phyloP scores from a whole-genome alignment of 2,888 invertebrate genomes.

The Dimorphilus gyrociliatus region DNA sequence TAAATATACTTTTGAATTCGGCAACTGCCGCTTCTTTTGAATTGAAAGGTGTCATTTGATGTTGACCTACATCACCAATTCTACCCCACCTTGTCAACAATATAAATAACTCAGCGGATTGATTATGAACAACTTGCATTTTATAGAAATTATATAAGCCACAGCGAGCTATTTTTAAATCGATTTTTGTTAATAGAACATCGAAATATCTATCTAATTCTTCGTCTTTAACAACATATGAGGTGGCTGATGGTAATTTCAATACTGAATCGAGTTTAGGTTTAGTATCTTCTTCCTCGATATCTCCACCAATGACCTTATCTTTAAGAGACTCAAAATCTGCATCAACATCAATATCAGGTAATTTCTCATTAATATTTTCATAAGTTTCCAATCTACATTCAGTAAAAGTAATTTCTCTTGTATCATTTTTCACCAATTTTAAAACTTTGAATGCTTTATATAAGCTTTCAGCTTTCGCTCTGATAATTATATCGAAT shows the following conservation, averaged over 20 bases:
- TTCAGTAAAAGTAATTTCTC: constrained; percentile 8
- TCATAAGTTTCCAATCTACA: constrained; percentile 12
- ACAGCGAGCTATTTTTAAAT: constrained; percentile 35
- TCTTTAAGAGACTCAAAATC: constrained; percentile 23
- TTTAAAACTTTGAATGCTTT: constrained; percentile 2
- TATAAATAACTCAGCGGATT: constrained; percentile 37
- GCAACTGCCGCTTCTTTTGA: constrained; percentile 37
- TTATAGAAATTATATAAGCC: constrained; percentile 44
- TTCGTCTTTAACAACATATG: constrained; percentile 33
- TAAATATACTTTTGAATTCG: constrained; percentile 42
- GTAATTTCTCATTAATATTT: constrained; percentile 7
- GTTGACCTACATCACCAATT: constrained; percentile 40
- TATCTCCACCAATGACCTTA: constrained; percentile 13
- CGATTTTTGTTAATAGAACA: constrained; percentile 40
- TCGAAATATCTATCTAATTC: constrained; percentile 34
- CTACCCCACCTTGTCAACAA: constrained; percentile 44
- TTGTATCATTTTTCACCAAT: background rate
- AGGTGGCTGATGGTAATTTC: constrained; percentile 12
- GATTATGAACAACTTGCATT: constrained; percentile 39
- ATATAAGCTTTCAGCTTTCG: constrained; percentile 18
- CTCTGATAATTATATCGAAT: constrained; percentile 18
- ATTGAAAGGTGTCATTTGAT: constrained; percentile 40
- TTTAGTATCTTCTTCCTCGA: constrained; percentile 9
- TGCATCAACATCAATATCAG: constrained; percentile 15
- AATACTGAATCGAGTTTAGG: constrained; percentile 17